Evolutionary conservation across 37 sponge, comb jelly and placozoan genomes (phyloP).

Genomic region (Mnemiopsis leidyi): DNA sequence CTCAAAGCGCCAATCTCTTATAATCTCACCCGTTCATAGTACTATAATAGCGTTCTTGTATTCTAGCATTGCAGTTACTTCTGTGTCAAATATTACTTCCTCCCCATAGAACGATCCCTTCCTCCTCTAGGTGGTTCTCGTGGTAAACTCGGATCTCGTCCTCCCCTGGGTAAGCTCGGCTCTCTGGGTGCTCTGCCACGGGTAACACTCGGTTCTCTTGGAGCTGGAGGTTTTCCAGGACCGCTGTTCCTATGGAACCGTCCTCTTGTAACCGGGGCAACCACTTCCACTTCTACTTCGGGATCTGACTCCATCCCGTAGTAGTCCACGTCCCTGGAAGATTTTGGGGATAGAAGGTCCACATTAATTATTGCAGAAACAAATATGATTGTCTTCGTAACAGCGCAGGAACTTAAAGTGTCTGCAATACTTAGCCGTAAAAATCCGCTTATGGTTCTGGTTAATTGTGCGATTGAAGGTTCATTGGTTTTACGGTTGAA

Average conservation of each 20-base stretch:
- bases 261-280: neutral
- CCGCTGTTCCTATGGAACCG: neutral
- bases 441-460: too few species aligned
- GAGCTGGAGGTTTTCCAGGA: neutral
- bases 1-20: too few species aligned
- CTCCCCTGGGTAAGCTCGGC: neutral
- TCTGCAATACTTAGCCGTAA: too few species aligned
- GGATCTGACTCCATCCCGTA: constrained; percentile 12
- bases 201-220: neutral
- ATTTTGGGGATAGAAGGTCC: too few species aligned
- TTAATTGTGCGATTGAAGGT: too few species aligned
- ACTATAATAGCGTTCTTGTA: too few species aligned
- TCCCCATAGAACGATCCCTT: neutral
- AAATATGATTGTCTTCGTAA: too few species aligned
- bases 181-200: neutral
- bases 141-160: neutral
- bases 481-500: too few species aligned
- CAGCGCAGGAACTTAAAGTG: too few species aligned
- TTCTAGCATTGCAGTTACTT: too few species aligned
- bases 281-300: neutral
- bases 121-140: neutral
- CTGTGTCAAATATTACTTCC: neutral
- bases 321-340: neutral
- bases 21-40: too few species aligned
- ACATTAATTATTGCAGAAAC: too few species aligned